phyloP scores from a whole-genome alignment of 1,140 invertebrate genomes.

The Pseudomyrmex sp. region DNA sequence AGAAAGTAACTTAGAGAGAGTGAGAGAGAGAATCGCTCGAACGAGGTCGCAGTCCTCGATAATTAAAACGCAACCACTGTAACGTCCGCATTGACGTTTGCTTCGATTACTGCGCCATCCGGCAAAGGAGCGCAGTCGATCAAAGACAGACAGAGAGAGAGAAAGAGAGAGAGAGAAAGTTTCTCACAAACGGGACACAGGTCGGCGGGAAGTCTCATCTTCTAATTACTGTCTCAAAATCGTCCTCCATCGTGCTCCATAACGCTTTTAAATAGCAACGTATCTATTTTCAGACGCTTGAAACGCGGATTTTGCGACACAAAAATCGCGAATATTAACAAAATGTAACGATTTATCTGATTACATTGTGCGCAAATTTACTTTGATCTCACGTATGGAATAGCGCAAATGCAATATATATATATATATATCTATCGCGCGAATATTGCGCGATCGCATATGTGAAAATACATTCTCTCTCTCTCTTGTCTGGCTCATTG shows the following conservation, averaged over 20 bases:
- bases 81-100: constrained; percentile 52
- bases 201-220: constrained; percentile 32
- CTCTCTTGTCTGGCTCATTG: too few relatives aligned
- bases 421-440: background rate
- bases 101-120: constrained; percentile 15
- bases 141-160: background rate
- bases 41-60: constrained; percentile 16
- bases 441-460: background rate
- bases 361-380: background rate
- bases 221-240: constrained; percentile 55
- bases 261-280: background rate
- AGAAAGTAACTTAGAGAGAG: constrained; percentile 2
- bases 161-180: background rate
- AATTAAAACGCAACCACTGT: constrained; percentile 59
- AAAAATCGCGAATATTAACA: background rate
- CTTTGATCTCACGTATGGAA: constrained; percentile 6
- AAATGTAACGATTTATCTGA: constrained; percentile 10
- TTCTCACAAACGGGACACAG: background rate
- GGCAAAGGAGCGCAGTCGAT: constrained; percentile 26
- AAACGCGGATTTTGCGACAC: background rate
- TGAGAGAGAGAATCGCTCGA: background rate
- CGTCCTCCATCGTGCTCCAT: constrained; percentile 7
- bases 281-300: constrained; percentile 13
- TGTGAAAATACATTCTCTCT: background rate
- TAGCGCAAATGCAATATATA: constrained; percentile 10